These are phyloP conservation scores for Olivierus martensii DNA, from an alignment of 1,140 invertebrate species.

Conservation along the genomic window DNA sequence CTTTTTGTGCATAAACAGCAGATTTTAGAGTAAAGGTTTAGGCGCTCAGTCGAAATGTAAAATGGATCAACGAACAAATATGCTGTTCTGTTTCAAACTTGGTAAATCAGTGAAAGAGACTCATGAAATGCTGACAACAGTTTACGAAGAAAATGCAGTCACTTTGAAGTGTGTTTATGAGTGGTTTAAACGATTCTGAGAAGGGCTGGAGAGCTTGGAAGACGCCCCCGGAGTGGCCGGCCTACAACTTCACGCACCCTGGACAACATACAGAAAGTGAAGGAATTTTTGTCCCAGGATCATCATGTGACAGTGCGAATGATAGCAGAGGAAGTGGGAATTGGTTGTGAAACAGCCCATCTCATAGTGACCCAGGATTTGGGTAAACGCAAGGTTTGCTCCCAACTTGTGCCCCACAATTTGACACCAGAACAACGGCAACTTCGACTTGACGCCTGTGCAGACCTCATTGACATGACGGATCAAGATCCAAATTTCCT, in stretches of 20 bases:
- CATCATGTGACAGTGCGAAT: background rate
- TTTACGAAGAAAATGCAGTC: too few species aligned
- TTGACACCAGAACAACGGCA: background rate
- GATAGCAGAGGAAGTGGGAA: background rate
- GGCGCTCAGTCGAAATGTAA: too few species aligned
- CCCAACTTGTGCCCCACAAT: background rate
- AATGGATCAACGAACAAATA: too few species aligned
- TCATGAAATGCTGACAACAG: too few species aligned
- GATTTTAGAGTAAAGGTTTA: too few species aligned
- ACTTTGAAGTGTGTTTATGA: too few species aligned
- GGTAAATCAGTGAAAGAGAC: too few species aligned
- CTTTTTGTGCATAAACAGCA: too few species aligned
- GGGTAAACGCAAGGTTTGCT: background rate
- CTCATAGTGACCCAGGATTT: background rate
- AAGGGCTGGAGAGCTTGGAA: background rate
- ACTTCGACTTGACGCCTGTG: background rate
- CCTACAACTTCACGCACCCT: background rate
- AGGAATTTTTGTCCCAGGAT: background rate
- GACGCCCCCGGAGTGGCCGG: background rate
- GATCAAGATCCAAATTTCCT: conserved; percentile 4
- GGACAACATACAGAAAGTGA: background rate
- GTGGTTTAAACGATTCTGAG: background rate
- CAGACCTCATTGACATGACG: background rate
- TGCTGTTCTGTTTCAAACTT: too few species aligned
- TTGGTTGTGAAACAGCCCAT: background rate